Evolutionary conservation across 2,888 invertebrate species (phyloP).

Genomic region (Galerucella calmariensis): DNA sequence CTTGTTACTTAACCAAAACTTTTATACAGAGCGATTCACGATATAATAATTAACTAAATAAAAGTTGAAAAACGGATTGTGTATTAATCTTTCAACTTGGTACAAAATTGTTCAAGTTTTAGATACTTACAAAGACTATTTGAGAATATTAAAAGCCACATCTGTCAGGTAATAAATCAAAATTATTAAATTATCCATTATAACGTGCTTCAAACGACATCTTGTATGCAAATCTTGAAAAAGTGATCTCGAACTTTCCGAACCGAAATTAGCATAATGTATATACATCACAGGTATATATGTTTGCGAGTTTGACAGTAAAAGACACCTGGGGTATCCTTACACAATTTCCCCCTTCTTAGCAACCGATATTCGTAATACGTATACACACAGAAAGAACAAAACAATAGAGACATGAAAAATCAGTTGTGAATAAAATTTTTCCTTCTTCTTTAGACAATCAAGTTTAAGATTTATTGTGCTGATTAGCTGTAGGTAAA

Average conservation of each 20-base stretch:
- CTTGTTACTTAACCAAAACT: constrained; percentile 43
- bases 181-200: constrained; percentile 21
- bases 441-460: background rate
- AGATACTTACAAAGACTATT: constrained; percentile 1
- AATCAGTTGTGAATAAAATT: background rate
- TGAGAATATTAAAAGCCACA: constrained; percentile 3
- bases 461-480: no score
- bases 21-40: background rate
- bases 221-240: constrained; percentile 19
- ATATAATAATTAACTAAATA: background rate
- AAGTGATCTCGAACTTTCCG: constrained; percentile 17
- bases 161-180: constrained; percentile 23
- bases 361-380: constrained; percentile 1
- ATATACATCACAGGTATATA: constrained; percentile 13
- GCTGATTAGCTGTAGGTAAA: no score
- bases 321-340: constrained; percentile 7
- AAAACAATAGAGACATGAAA: background rate
- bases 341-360: constrained; percentile 4
- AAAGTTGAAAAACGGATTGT: no score
- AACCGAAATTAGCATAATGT: constrained; percentile 15
- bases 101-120: background rate
- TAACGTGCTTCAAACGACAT: constrained; percentile 12
- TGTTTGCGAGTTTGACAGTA: constrained; percentile 4
- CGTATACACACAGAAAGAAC: background rate
- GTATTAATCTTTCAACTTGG: no score